Conservation (phyloP, 2,113 vertebrate species). For the Eleginops maclovinus region DNA sequence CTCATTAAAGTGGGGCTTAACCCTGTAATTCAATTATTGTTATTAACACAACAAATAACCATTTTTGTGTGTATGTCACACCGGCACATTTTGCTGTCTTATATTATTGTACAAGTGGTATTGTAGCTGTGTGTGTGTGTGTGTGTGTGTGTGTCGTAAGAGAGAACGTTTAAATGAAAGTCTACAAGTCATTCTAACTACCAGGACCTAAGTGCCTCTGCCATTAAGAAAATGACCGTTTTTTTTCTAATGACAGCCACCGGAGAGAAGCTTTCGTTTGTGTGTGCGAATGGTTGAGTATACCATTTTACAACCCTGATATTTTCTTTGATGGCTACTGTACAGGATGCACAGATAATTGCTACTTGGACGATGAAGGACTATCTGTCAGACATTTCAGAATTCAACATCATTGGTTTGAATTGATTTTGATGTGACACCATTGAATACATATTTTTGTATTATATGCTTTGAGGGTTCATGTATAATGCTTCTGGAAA, state of each 20-base stretch:
- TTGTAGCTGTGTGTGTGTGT: not conserved
- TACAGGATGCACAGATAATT: no score
- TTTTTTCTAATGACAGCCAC: slow-evolving; percentile 38
- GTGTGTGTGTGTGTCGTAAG: no score
- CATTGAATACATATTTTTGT: not conserved
- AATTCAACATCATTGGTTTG: not conserved
- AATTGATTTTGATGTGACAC: not conserved
- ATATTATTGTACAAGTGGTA: no score
- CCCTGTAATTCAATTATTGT: not conserved
- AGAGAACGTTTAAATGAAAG: slow-evolving; percentile 9
- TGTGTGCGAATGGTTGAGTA: not conserved
- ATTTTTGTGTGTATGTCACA: not conserved
- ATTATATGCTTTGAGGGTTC: not conserved
- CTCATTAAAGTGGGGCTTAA: not conserved
- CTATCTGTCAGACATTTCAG: not conserved
- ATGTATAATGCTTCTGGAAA: not conserved
- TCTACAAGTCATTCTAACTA: slow-evolving; percentile 20
- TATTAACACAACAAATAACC: not conserved
- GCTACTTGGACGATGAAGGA: no score
- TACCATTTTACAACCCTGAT: not conserved
- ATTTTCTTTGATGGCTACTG: slow-evolving; percentile 7
- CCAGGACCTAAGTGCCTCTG: not conserved
- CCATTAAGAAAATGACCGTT: slow-evolving; percentile 33
- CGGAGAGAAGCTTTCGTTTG: slow-evolving; percentile 17
- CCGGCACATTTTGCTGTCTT: not conserved